Base-by-base conservation (phyloP, 2,888 invertebrate genomes). In the Caenorhabditis virilis region DNA sequence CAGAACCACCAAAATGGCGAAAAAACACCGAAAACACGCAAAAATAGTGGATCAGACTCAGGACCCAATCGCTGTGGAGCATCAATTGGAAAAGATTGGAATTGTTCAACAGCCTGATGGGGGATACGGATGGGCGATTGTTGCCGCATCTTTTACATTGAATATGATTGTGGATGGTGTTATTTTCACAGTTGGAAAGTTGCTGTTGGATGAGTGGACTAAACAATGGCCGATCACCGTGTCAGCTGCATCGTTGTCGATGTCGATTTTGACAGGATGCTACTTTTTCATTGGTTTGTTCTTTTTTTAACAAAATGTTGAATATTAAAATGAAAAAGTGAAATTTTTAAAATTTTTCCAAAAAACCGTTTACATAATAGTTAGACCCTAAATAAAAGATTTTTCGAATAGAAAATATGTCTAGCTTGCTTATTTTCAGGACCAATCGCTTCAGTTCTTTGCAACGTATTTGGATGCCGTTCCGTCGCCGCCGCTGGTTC, bases 151-250 rank as follows among this genome's bases (percentile, higher is more conserved):
- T 42, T 95, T 98, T 86, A 89, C 95, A 89, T 93, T 93, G 86
- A 95, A 97, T 88, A 89, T 97, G 87, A 91, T 97, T 78, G 94
- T 98, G 58, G 97, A 98, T 85, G 98, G 86, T 2, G 93, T 86
- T 33, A 84, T 84, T n/a, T 86, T 85, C 78, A 79, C 82, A 15
- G 73, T 71, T 27, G 84, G 85, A 26, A 85, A 84, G 60, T 84
- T 85, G 3, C 82, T 85, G 4, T 83, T 85, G 25, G 77, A 84
- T 22, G 74, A 82, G 33, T 86, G 86, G 79, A 78, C 82, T 27
- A 86, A 85, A 2, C 89, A 89, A 83, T 98, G 92, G 84, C 89
- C 89, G 83, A 91, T 91, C 53, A 91, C 91, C 81, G 91, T 91
- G 54, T 91, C 89, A 72, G 90, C 91, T 35, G 85, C 84, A 2